Evolutionary conservation across 2,113 vertebrate species (phyloP), one percentile per base, ranked within the genome.

Genomic region (Podocnemis expansa): DNA sequence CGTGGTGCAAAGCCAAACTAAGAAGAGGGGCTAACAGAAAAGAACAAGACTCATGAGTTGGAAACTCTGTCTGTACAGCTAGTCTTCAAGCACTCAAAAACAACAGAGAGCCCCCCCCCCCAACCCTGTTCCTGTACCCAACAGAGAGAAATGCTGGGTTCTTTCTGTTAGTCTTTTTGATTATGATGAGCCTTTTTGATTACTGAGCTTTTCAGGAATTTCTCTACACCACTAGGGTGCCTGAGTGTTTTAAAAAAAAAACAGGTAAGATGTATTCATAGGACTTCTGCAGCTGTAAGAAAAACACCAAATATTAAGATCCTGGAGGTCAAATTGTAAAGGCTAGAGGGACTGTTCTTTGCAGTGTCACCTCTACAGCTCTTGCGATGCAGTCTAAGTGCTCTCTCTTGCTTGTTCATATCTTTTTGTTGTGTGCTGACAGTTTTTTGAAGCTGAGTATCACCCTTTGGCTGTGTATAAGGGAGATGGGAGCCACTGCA

Each of bases 331-430:
- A 27, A 41, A 76, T 49, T 21, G 13, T 38, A 19, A 49, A 22
- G 5, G 52, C 10, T 17, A 19, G 12, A 13, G 51, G 0, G 7
- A 31, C 38, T 0, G 6, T 34, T 11, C 54, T 1, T 8, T 17
- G 5, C 8, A n/a, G 43, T 45, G 38, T 43, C 25, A 27, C 24
- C 16, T 27, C 38, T 43, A 14, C 80, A 29, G n/a, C 8, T 43
- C 34, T 38, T 27, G 5, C 9, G 38, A 16, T 5, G 47, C 47
- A 8, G 7, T 10, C 47, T 47, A 6, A 47, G 25, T 16, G 14
- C 27, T 27, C 38, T 3, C 24, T 17, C n/a, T 27, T 24, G 2
- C 41, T 76, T 41, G 3, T 41, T 41, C 41, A 7, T 27, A 27
- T 27, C 25, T 43, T 14, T 27, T 27, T 16, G 8, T 56, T 29